Conservation (phyloP, 2,888 invertebrate genomes). For the Cetonia aurata region DNA sequence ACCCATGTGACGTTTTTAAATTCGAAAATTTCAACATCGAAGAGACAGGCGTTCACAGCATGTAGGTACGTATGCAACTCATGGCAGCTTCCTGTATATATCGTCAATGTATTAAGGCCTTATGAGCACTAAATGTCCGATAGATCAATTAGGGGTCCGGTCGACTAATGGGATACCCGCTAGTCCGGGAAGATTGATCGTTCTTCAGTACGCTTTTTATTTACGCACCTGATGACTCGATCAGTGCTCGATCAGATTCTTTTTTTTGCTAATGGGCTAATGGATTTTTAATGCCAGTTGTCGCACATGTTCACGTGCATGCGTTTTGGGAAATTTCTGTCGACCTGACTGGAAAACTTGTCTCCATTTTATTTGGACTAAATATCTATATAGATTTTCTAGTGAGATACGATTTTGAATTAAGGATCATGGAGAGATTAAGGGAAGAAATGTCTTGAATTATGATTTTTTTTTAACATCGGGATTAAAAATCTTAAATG, state of each 20-base stretch:
- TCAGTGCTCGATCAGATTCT: conserved; percentile 37
- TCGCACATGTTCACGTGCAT: conserved; percentile 28
- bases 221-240: conserved; percentile 54
- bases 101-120: conserved; percentile 9
- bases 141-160: conserved; percentile 41
- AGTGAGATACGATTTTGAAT: too few relatives aligned
- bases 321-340: too few relatives aligned
- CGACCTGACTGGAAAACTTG: too few relatives aligned
- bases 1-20: conserved; percentile 19
- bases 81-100: background rate
- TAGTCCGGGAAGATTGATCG: conserved; percentile 50
- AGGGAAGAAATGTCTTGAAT: too few relatives aligned
- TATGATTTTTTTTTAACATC: too few relatives aligned
- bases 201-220: conserved; percentile 51
- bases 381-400: too few relatives aligned
- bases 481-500: too few relatives aligned
- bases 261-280: conserved; percentile 42
- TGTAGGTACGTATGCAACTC: background rate
- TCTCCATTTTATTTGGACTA: too few relatives aligned
- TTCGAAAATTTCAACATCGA: conserved; percentile 25
- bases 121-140: conserved; percentile 34
- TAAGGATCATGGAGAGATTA: too few relatives aligned
- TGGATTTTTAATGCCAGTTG: conserved; percentile 39
- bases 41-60: background rate
- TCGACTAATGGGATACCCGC: conserved; percentile 43